Conservation (phyloP, 1,140 invertebrate genomes). For the Limonius californicus region DNA sequence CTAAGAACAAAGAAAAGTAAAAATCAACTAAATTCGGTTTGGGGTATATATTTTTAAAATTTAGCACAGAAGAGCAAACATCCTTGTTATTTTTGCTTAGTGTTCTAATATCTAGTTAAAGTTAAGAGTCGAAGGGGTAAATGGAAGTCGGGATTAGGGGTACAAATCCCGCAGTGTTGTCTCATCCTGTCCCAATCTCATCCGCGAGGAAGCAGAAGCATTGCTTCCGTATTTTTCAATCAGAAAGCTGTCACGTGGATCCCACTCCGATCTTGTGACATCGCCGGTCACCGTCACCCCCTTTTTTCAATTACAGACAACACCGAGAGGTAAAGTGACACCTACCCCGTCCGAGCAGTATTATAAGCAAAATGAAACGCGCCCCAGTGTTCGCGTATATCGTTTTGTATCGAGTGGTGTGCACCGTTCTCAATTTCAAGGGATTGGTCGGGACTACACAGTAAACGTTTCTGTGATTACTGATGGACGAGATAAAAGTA, state of each 20-base stretch:
- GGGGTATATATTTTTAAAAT: no score
- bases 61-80: no score
- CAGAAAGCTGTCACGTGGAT: conserved; percentile 27
- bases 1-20: no score
- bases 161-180: conserved; percentile 4
- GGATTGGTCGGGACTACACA: conserved; percentile 24
- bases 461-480: conserved; percentile 38
- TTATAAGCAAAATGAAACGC: conserved; percentile 13
- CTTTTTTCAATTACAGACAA: conserved; percentile 27
- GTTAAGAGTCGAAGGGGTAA: conserved; percentile 51
- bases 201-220: neutral
- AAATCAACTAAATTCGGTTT: no score
- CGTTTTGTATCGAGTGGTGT: conserved; percentile 8
- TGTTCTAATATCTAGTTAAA: no score
- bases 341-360: conserved; percentile 4
- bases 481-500: conserved; percentile 41
- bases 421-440: conserved; percentile 29
- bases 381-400: neutral
- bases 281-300: conserved; percentile 21
- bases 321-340: conserved; percentile 7
- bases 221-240: conserved; percentile 25
- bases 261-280: conserved; percentile 23
- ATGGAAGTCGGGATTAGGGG: conserved; percentile 85
- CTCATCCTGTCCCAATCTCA: conserved; percentile 3
- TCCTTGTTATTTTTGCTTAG: no score